Percentiles rank a stretch among this genome's conserved stretches.
Evolutionary conservation across 2,797 vertebrate genomes (phyloP).

Genomic region (Cyclura pinguis): DNA sequence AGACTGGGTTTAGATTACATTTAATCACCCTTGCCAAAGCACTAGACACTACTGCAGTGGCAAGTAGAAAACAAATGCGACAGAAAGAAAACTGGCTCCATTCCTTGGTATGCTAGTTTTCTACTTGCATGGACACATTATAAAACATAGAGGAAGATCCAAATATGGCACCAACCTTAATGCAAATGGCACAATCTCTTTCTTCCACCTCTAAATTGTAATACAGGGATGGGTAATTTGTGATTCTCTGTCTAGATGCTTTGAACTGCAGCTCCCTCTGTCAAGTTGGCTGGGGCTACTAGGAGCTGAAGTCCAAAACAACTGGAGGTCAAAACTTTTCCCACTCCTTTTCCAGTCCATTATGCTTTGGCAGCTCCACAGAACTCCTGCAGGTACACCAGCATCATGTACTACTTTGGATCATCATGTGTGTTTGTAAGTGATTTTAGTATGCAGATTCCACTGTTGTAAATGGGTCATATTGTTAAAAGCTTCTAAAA

Average conservation of each 20-base stretch:
- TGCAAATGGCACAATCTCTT: not conserved
- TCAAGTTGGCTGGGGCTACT: too few species aligned
- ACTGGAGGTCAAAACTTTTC: not conserved
- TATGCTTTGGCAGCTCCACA: not conserved
- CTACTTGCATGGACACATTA: not conserved
- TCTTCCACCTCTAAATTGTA: not conserved
- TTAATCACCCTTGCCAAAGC: not conserved
- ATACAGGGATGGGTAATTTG: not conserved
- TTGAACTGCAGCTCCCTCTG: too few species aligned
- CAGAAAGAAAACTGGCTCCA: not conserved
- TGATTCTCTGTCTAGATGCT: too few species aligned
- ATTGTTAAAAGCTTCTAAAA: constrained; percentile 46
- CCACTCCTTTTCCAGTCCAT: not conserved
- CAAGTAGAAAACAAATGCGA: not conserved
- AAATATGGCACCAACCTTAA: not conserved
- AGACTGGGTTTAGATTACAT: not conserved
- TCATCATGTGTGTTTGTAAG: not conserved
- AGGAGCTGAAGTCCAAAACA: too few species aligned
- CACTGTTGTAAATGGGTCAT: constrained; percentile 39
- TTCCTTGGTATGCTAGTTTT: not conserved
- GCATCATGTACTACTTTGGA: not conserved
- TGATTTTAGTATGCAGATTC: not conserved
- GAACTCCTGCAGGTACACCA: not conserved
- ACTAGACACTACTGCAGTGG: not conserved
- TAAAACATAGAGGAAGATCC: not conserved